A percentile compares a stretch with the other conserved stretches of the same genome.
Conservation (phyloP, 2,888 invertebrate species). For the Trachelus troglodyta region DNA sequence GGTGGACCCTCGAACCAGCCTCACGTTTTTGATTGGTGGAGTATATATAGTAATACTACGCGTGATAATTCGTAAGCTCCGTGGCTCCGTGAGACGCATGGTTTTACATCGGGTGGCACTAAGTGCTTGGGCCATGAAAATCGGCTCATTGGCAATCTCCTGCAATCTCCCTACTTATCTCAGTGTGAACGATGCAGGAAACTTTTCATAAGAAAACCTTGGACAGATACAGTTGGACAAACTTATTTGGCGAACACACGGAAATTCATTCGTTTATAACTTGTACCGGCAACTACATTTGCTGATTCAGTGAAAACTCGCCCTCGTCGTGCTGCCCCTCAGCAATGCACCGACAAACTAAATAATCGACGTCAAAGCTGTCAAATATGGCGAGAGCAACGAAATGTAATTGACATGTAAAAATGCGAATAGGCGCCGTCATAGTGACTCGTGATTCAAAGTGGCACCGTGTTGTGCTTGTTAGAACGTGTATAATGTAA, state of each 20-base stretch:
- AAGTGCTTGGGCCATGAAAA: too few relatives aligned
- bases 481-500: constrained; percentile 17
- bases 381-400: constrained; percentile 67
- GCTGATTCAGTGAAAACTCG: not conserved
- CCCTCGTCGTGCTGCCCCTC: constrained; percentile 49
- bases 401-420: constrained; percentile 29
- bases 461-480: constrained; percentile 24
- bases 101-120: too few relatives aligned
- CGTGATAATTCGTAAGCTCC: too few relatives aligned
- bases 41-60: too few relatives aligned
- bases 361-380: constrained; percentile 72
- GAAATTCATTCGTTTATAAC: not conserved
- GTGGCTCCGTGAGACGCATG: too few relatives aligned
- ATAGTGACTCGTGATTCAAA: constrained; percentile 28
- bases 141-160: too few relatives aligned
- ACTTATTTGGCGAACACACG: not conserved
- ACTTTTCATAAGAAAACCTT: not conserved
- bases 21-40: too few relatives aligned
- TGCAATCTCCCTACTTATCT: too few relatives aligned
- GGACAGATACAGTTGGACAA: not conserved
- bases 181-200: not conserved
- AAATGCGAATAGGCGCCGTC: constrained; percentile 41
- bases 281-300: too few relatives aligned
- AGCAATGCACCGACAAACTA: constrained; percentile 60
- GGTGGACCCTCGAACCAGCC: too few relatives aligned